phyloP scores from a whole-genome alignment of 2,888 invertebrate genomes.

The Euplagia quadripunctaria region DNA sequence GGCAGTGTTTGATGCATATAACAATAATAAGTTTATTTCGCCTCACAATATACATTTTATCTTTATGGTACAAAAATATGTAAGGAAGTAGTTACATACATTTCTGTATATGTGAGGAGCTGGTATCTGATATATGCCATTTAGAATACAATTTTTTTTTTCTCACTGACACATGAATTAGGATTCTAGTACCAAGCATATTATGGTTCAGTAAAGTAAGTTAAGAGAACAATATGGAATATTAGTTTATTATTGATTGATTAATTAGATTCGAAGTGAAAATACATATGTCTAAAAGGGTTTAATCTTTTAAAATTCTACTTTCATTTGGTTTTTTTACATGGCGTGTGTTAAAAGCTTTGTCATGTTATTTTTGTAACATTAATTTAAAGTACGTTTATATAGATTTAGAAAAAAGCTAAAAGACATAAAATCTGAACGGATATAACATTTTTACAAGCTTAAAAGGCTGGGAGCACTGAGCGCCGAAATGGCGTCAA shows the following conservation, averaged over 20 bases:
- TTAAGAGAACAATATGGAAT: no score
- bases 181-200: no score
- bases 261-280: not conserved
- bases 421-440: not conserved
- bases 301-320: not conserved
- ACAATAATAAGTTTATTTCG: no score
- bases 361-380: not conserved
- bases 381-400: not conserved
- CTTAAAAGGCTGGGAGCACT: not conserved
- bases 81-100: no score
- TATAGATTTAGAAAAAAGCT: not conserved
- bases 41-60: no score
- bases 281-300: not conserved
- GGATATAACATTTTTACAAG: slow-evolving; percentile 7
- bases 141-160: no score
- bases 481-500: slow-evolving; percentile 7
- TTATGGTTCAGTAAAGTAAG: no score
- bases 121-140: no score
- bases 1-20: no score
- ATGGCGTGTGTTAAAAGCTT: not conserved
- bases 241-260: not conserved
- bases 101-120: no score
- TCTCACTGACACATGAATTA: no score
- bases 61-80: no score
- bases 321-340: not conserved